Base-by-base conservation (phyloP, 2,113 vertebrate species). In the Laticauda colubrina region DNA sequence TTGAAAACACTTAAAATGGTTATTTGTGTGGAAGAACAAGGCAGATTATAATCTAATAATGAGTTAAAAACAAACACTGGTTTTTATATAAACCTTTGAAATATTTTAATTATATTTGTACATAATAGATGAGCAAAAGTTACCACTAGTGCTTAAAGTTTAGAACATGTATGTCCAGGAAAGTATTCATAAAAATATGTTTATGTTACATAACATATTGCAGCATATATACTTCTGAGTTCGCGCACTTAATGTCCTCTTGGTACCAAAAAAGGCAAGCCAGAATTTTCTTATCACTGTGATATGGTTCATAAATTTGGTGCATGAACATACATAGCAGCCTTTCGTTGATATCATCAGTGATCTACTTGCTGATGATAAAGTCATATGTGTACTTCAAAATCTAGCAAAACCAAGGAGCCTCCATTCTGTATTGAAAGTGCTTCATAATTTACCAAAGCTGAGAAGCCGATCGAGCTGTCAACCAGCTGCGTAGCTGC, bases 401-500 rank as follows among this genome's bases (percentile, higher is more conserved):
- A 93, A 93, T 90, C 90, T 48, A 94, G 94, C n/a, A 91, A 95
- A 93, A 64, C 39, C 69, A 43, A 18, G 59, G 87, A 95, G 56
- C 88, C 95, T 88, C 87, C 90, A 12, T 54, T 43, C 87, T 11
- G 93, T 89, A 95, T 88, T 93, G 95, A 92, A 94, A 95, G 96
- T 96, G 96, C 97, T 95, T 94, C 89, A 92, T 93, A 86, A 96
- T 85, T 81, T 53, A 54, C 0, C 45, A 61, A 61, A 61, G 88
- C 54, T 43, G 89, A 94, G 94, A 95, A 96, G 94, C 93, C 92
- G n/a, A 56, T 57, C 21, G 10, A 0, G 51, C 64, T 0, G 8
- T 97, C 98, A 99, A 48, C 99, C 98, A 1, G 99, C 99, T 0
- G 99, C 99, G 0, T 99, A 99, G 97, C 98, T 99, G 97, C 99